Percentiles rank a stretch among this genome's conserved stretches.
Evolutionary conservation across 1,140 invertebrate species (phyloP).

Genomic region (Macrocentrus cingulum): DNA sequence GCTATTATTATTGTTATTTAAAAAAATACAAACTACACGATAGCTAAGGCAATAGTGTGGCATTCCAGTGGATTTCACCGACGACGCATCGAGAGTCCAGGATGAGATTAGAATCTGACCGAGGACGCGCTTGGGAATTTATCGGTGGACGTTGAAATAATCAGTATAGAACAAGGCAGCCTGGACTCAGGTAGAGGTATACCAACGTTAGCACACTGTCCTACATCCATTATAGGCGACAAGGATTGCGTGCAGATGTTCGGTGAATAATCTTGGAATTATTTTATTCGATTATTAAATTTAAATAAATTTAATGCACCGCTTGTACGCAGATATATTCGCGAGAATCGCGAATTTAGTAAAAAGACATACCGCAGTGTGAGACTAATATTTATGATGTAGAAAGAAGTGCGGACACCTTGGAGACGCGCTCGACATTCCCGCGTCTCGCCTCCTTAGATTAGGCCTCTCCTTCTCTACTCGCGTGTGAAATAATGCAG

Average conservation of each 20-base stretch:
- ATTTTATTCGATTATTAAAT: too few relatives aligned
- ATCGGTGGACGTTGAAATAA: slow-evolving; percentile 51
- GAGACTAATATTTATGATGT: slow-evolving; percentile 51
- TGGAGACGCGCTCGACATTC: slow-evolving; percentile 46
- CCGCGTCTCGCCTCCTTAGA: slow-evolving; percentile 15
- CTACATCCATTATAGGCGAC: slow-evolving; percentile 20
- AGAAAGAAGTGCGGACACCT: slow-evolving; percentile 48
- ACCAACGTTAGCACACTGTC: slow-evolving; percentile 18
- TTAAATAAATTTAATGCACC: too few relatives aligned
- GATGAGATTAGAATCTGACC: slow-evolving; percentile 55
- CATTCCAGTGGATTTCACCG: slow-evolving; percentile 37
- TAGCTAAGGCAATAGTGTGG: slow-evolving; percentile 32
- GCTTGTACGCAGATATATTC: too few relatives aligned
- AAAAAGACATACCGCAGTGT: slow-evolving; percentile 48
- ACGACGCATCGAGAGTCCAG: slow-evolving; percentile 42
- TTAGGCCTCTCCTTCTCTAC: slow-evolving; percentile 37
- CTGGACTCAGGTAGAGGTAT: slow-evolving; percentile 21
- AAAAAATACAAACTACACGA: slow-evolving; percentile 30
- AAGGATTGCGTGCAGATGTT: slow-evolving; percentile 15
- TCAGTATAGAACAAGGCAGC: slow-evolving; percentile 41
- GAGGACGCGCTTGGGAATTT: slow-evolving; percentile 48
- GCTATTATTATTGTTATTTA: slow-evolving; percentile 1
- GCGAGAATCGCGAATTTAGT: slow-evolving; percentile 39
- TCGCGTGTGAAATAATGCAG: slow-evolving; percentile 46
- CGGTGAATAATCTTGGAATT: slow-evolving; percentile 8